Base-by-base conservation (phyloP, 2,888 invertebrate species). In the Melanostoma scalare region DNA sequence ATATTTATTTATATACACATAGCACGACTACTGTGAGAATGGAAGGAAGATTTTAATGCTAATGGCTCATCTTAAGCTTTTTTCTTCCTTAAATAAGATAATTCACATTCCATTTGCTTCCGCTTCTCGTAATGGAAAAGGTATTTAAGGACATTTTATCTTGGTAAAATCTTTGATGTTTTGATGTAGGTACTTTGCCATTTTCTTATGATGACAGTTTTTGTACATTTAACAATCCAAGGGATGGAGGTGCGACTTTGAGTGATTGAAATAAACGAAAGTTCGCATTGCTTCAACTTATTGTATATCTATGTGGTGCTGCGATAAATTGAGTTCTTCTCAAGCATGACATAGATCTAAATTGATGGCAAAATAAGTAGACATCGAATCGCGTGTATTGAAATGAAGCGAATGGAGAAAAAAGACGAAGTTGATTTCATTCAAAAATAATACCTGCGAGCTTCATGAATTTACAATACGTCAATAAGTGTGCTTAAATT, bases 301-400 rank as follows among this genome's bases (percentile, higher is more conserved):
- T 20, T 20, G 20, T 20, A 20, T 20, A 20, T 20, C 48, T 38
- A 48, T 56, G 58, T 38, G 55, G 35, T 38, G 30, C 53, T 52
- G 50, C 77, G 82, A 82, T 82, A 73, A 78, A 82, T 82, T 77
- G 71, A 80, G 76, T 73, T 75, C 71, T 65, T 73, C 46, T 44
- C 46, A 33, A 31, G 10, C 38, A 56, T 30, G 68, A 40, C 69
- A 52, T 10, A 69, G 48, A 53, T 50, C 20, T 75, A 36, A 65
- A 78, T 36, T 78, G 68, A 75, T 50, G 50, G 60, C 10, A 5
- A 69, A 60, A 69, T 56, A 67, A 67, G 42, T 60, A 35, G 30
- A 40, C 31, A 9, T 38, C 31, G 20, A 20, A 20, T 20, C 20
- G 20, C 1, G 38, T 63, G 50, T 63, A 50, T 31, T 63, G 46